A percentile compares a stretch with the other conserved stretches of the same genome.
Conservation (phyloP, 2,888 invertebrate species). For the Busseola fusca region DNA sequence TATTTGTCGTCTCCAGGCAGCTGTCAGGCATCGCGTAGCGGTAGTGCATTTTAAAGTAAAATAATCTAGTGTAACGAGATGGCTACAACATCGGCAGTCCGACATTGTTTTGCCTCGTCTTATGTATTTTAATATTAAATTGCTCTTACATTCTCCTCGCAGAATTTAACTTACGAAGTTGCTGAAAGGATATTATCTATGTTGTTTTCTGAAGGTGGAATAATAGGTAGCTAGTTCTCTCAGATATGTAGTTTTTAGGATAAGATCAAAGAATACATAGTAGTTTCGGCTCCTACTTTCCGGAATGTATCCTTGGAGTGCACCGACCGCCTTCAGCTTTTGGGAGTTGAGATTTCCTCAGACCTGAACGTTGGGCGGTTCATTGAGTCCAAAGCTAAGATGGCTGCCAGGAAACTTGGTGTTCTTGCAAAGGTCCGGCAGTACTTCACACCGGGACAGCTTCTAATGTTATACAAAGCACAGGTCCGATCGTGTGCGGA, state of each 20-base stretch:
- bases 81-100: slow-evolving; percentile 35
- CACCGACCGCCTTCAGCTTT: too few species aligned
- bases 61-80: slow-evolving; percentile 63
- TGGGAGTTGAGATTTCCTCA: too few species aligned
- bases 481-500: too few species aligned
- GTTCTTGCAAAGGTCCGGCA: too few species aligned
- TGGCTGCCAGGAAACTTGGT: too few species aligned
- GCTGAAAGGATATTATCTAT: slow-evolving; percentile 11
- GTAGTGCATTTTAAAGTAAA: slow-evolving; percentile 58
- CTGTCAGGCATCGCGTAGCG: slow-evolving; percentile 28
- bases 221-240: neutral
- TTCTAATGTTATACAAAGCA: too few species aligned
- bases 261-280: neutral
- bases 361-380: too few species aligned
- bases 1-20: slow-evolving; percentile 36
- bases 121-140: slow-evolving; percentile 60
- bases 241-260: neutral
- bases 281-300: too few species aligned
- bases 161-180: slow-evolving; percentile 31
- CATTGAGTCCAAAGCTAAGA: too few species aligned
- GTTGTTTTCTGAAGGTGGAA: neutral
- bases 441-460: too few species aligned
- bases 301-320: too few species aligned
- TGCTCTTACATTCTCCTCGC: slow-evolving; percentile 37
- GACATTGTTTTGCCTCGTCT: slow-evolving; percentile 52